A percentile compares a stretch with the other conserved stretches of the same genome.
These are phyloP conservation scores for Lineus longissimus DNA, from an alignment of 1,140 invertebrate species.

Conservation along the genomic window DNA sequence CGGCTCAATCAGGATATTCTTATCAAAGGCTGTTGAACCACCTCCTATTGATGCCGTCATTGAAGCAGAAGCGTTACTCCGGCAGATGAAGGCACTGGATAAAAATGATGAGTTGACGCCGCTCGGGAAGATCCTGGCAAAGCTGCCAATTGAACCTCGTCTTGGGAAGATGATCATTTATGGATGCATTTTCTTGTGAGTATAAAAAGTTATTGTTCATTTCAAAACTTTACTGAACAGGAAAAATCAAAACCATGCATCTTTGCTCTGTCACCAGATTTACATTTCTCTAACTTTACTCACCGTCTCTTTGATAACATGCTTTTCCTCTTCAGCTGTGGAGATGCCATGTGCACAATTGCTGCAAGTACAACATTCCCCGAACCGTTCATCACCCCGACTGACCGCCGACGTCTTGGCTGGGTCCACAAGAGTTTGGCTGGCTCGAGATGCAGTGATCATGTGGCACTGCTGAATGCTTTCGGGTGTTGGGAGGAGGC, in stretches of 20 bases:
- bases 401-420: slow-evolving; percentile 40
- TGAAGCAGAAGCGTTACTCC: slow-evolving; percentile 55
- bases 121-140: slow-evolving; percentile 55
- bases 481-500: slow-evolving; percentile 84
- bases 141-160: slow-evolving; percentile 56
- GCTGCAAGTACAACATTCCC: slow-evolving; percentile 84
- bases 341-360: slow-evolving; percentile 86
- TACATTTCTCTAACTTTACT: too few relatives aligned
- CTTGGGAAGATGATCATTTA: slow-evolving; percentile 58
- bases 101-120: slow-evolving; percentile 55
- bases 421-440: slow-evolving; percentile 62
- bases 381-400: slow-evolving; percentile 71
- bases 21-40: slow-evolving; percentile 57
- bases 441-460: slow-evolving; percentile 85
- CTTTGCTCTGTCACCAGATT: background rate
- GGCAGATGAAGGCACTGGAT: slow-evolving; percentile 58
- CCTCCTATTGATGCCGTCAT: slow-evolving; percentile 57
- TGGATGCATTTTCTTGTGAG: slow-evolving; percentile 53
- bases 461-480: slow-evolving; percentile 89
- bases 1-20: slow-evolving; percentile 52
- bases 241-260: background rate
- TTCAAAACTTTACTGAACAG: background rate
- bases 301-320: too few relatives aligned
- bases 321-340: slow-evolving; percentile 60
- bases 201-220: slow-evolving; percentile 13